Evolutionary conservation across 2,888 invertebrate genomes (phyloP).

Genomic region (Leptinotarsa haldemani): DNA sequence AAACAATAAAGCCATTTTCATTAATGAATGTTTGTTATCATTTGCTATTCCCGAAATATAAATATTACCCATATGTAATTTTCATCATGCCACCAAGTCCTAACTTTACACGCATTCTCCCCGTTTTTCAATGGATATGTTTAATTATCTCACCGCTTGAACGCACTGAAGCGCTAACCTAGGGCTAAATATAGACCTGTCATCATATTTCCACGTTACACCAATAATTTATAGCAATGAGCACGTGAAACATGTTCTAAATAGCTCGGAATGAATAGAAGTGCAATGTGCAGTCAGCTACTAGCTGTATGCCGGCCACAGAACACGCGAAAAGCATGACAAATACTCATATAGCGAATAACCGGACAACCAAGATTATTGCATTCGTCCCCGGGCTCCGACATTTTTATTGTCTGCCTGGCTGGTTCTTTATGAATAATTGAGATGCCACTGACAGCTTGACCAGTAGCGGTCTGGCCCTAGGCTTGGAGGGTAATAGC

Average conservation of each 20-base stretch:
- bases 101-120: no score
- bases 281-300: constrained; percentile 34
- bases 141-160: constrained; percentile 10
- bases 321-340: constrained; percentile 50
- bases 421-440: constrained; percentile 58
- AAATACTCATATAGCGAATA: constrained; percentile 49
- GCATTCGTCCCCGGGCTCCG: constrained; percentile 56
- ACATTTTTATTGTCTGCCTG: constrained; percentile 57
- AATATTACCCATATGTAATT: no score
- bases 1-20: no score
- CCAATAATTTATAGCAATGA: constrained; percentile 52
- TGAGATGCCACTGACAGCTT: constrained; percentile 52
- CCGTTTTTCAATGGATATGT: not conserved
- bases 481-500: not conserved
- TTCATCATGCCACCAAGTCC: no score
- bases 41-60: no score
- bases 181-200: constrained; percentile 53
- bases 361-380: constrained; percentile 55
- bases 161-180: constrained; percentile 35
- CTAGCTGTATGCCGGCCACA: constrained; percentile 20
- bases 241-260: constrained; percentile 53
- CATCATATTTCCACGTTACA: constrained; percentile 52
- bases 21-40: no score
- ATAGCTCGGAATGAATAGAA: constrained; percentile 50
- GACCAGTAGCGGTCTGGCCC: constrained; percentile 6